Evolutionary conservation across 2,113 vertebrate species (phyloP).

Genomic region (Amia ocellicauda): DNA sequence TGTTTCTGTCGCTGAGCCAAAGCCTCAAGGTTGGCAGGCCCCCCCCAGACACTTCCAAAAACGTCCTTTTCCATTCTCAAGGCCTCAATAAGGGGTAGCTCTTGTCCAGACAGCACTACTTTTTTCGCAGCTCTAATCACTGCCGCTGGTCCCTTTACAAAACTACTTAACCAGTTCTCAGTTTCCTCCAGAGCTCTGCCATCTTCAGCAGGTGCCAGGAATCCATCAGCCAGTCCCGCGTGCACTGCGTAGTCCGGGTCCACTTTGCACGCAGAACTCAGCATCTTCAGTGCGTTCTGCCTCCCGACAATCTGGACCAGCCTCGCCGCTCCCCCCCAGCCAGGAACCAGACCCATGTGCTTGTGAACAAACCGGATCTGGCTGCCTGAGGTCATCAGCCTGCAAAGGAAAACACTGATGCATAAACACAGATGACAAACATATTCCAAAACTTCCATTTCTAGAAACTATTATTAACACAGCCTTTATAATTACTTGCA

Average conservation of each 20-base stretch:
- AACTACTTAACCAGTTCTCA: constrained; percentile 70
- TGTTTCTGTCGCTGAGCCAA: constrained; percentile 70
- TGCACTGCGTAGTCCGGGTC: constrained; percentile 60
- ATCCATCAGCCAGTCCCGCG: constrained; percentile 72
- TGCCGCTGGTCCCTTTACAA: constrained; percentile 65
- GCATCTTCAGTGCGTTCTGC: constrained; percentile 71
- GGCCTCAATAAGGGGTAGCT: constrained; percentile 76
- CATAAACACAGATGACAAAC: neutral
- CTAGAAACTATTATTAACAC: neutral
- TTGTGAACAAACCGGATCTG: constrained; percentile 93
- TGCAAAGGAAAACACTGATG: constrained; percentile 44
- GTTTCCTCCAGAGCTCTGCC: constrained; percentile 49
- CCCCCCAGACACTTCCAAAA: constrained; percentile 87
- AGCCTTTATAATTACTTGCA: neutral
- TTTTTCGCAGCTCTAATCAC: constrained; percentile 80
- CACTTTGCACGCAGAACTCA: constrained; percentile 65
- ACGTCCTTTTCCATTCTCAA: constrained; percentile 78
- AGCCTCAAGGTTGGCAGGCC: constrained; percentile 79
- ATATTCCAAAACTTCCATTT: neutral
- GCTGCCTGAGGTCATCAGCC: constrained; percentile 80
- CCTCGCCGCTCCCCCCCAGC: constrained; percentile 84
- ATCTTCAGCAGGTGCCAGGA: constrained; percentile 48
- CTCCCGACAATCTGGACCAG: constrained; percentile 75
- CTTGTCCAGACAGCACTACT: constrained; percentile 73
- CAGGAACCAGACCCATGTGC: constrained; percentile 89